Evolutionary conservation across 2,113 vertebrate genomes (phyloP), one percentile per base, ranked within the genome.

Genomic region (Engraulis encrasicolus): DNA sequence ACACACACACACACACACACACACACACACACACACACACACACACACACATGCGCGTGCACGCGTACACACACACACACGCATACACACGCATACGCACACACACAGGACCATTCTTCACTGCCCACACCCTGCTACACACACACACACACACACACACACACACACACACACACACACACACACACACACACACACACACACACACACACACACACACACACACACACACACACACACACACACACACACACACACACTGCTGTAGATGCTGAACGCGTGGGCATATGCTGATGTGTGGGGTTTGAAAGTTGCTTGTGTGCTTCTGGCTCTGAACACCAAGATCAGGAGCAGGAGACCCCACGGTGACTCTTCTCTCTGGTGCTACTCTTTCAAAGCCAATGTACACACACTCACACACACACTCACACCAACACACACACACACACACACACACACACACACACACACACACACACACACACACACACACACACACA

Each of bases 281-380:
- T 74, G 34, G 66, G 66, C 15, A 15, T 23, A 74, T 74, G 66
- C 2, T 74, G 66, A 74, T 36, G 27, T 74, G 14, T 34, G 31
- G n/a, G n/a, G 66, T 74, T 74, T 34, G 31, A 74, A 74, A 34
- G 66, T 74, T 74, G 1, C 66, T 74, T 74, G 12, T 74, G 66
- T 74, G 27, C 66, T 74, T 15, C 66, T 27, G 14, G 66, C 66
- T 74, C 31, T 74, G 31, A 74, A 15, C 66, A 71, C 34, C 27
- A 17, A 74, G 15, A 27, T 74, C 27, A 74, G 23, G 31, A 74
- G 23, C 23, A 74, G 66, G 31, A 74, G 23, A 27, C 31, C 27
- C 66, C 17, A 31, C 66, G 31, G 58, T 27, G 58, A 27, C 58
- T 12, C 23, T 1, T 66, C 58, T 58, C 18, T 58, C 18, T 66